phyloP scores from a whole-genome alignment of 2,888 invertebrate genomes.

The Amiota minor region DNA sequence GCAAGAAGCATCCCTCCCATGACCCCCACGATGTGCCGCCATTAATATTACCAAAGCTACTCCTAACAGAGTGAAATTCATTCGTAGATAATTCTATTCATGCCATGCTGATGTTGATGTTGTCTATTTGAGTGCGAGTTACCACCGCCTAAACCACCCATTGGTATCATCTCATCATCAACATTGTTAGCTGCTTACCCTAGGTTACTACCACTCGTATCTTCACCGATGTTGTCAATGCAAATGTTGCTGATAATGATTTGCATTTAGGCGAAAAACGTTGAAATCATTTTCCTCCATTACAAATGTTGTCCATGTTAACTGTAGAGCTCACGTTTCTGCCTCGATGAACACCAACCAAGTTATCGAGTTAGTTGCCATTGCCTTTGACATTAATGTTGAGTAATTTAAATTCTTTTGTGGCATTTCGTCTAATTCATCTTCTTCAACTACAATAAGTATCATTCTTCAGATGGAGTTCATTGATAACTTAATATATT shows the following conservation, averaged over 20 bases:
- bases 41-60: not conserved
- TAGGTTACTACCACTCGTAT: not conserved
- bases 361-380: constrained; percentile 3
- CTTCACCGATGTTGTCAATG: constrained; percentile 44
- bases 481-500: too few relatives aligned
- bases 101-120: not conserved
- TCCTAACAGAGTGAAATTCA: not conserved
- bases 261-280: constrained; percentile 56
- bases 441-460: constrained; percentile 51
- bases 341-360: too few relatives aligned
- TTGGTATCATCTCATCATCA: not conserved
- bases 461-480: too few relatives aligned
- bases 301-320: not conserved
- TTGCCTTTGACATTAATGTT: constrained; percentile 49
- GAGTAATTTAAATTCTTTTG: constrained; percentile 52
- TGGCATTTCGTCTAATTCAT: constrained; percentile 54
- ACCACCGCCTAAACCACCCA: not conserved
- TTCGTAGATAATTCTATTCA: not conserved
- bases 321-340: too few relatives aligned
- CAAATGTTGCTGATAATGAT: constrained; percentile 60
- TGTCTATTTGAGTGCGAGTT: not conserved
- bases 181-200: not conserved
- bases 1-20: not conserved
- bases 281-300: constrained; percentile 4
- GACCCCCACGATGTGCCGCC: not conserved